Base-by-base conservation (phyloP, 2,888 invertebrate species). In the Dryocosmus kuriphilus region DNA sequence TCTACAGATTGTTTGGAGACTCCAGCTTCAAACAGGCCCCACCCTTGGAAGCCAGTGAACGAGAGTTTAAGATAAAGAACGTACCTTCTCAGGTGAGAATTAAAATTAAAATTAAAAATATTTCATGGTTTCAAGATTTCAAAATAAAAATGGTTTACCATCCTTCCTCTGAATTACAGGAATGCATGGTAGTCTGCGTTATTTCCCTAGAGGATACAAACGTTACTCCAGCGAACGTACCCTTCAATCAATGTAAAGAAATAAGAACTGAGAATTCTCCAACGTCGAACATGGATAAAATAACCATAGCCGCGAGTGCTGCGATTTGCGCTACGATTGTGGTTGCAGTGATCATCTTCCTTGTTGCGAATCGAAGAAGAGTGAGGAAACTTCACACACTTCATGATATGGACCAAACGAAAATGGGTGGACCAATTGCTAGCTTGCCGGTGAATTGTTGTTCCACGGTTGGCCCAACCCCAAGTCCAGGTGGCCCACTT, bases 281-380 rank as follows among this genome's bases (percentile, higher is more conserved):
- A 67, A 95, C 96, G 75, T 96, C 97, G 77, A 97, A 97, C 92
- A 97, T 98, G 96, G 98, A 98, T 92, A 98, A 97, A 92, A 97
- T 98, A 88, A 98, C 98, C 75, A 98, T 98, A 88, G 97, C 97
- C 32, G 97, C 97, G 5, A 97, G 97, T 89, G 97, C 97, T 27
- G 97, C 97, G 78, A 98, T 98, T 89, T 98, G 98, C 91, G 97
- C 96, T 61, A 97, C 97, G 61, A 97, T 98, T 86, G 96, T 98
- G 79, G 95, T 97, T 65, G 98, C 97, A 0, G 97, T 98, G 78
- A 95, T 98, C 85, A 95, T 98, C 84, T 97, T 98, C 91, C 95
- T 98, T 76, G 97, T 97, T 71, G 97, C 97, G 30, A 97, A 96
- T 85, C 94, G 95, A 80, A 94, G 96, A 82, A 93, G 97, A 79